These are phyloP conservation scores for Rhabdomys pumilio DNA, from an alignment of 2,797 vertebrate species.

Conservation along the genomic window DNA sequence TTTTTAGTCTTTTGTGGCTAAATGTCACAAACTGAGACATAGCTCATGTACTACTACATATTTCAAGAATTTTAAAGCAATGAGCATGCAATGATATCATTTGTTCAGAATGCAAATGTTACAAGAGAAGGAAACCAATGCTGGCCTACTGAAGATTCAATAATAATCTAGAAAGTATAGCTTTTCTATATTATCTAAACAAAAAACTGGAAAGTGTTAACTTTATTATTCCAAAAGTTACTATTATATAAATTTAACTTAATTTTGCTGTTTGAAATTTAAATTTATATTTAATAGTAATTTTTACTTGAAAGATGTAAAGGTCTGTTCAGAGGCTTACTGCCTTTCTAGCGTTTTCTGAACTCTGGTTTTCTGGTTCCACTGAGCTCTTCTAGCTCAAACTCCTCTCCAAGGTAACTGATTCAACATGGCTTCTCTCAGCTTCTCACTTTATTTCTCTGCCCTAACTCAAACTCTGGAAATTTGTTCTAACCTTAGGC, in stretches of 20 bases:
- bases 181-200: background rate
- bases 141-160: background rate
- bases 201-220: background rate
- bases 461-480: too few relatives aligned
- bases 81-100: background rate
- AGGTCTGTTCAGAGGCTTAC: too few relatives aligned
- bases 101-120: constrained; percentile 5
- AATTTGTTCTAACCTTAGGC: too few relatives aligned
- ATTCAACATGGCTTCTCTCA: too few relatives aligned
- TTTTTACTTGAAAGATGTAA: too few relatives aligned
- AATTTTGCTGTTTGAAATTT: background rate
- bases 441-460: too few relatives aligned
- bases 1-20: background rate
- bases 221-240: background rate
- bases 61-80: background rate
- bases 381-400: too few relatives aligned
- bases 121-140: background rate
- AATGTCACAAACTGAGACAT: background rate
- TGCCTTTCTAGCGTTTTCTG: too few relatives aligned
- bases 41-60: background rate
- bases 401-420: too few relatives aligned
- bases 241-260: background rate
- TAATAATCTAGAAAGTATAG: background rate
- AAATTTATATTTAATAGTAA: background rate
- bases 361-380: too few relatives aligned